phyloP scores from a whole-genome alignment of 1,140 invertebrate species.

The Odontomachus brunneus region DNA sequence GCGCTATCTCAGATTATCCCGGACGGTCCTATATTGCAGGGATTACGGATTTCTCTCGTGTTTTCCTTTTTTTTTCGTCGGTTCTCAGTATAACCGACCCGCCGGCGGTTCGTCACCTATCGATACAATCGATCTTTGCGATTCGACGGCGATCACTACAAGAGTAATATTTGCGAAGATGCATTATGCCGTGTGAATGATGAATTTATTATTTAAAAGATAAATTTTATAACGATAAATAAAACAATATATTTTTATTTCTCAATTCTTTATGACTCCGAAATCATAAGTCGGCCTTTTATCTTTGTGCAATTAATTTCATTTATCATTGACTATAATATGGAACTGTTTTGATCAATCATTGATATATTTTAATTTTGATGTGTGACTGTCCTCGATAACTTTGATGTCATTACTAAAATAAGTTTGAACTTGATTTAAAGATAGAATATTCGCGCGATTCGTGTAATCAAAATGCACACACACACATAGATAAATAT shows the following conservation, averaged over 20 bases:
- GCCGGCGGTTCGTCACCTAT: conserved; percentile 17
- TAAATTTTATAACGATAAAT: conserved; percentile 20
- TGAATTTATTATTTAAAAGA: conserved; percentile 8
- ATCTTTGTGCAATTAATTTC: not conserved
- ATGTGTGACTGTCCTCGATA: not conserved
- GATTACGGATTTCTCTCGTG: conserved; percentile 81
- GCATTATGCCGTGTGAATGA: not conserved
- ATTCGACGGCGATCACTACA: not conserved
- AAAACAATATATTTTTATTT: not conserved
- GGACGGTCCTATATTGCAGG: conserved; percentile 77
- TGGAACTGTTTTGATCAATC: not conserved
- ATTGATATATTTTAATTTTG: conserved; percentile 4
- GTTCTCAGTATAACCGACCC: conserved; percentile 20
- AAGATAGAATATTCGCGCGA: not conserved
- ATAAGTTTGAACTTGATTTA: conserved; percentile 3
- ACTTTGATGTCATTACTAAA: conserved; percentile 6
- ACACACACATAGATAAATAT: not conserved
- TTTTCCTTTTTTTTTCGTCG: conserved; percentile 47
- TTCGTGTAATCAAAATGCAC: not conserved
- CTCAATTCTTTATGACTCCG: not conserved
- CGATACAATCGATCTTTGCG: conserved; percentile 22
- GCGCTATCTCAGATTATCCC: conserved; percentile 81
- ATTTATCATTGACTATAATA: not conserved
- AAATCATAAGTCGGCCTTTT: not conserved
- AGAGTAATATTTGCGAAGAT: conserved; percentile 1